Evolutionary conservation across 2,888 invertebrate genomes (phyloP), one percentile per base, ranked within the genome.

Genomic region (Romanomermis culicivorax): DNA sequence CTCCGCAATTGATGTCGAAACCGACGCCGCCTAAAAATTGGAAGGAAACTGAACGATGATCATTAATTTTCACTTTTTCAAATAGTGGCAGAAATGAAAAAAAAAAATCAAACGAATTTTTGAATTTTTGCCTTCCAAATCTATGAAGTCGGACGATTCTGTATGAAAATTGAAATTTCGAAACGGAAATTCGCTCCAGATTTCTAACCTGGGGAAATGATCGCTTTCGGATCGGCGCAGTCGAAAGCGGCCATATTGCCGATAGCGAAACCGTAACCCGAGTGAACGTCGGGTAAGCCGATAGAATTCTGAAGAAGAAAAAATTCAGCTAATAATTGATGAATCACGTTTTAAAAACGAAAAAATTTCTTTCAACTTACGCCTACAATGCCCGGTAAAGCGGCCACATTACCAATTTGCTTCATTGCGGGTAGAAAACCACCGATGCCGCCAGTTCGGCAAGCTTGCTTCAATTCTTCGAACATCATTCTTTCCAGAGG

Each of bases 181-280:
- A n/a, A n/a, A n/a, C n/a, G n/a, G n/a, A n/a, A n/a, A n/a, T n/a
- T n/a, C n/a, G n/a, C n/a, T n/a, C n/a, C n/a, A n/a, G n/a, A n/a
- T n/a, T n/a, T n/a, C 47, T 26, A 54, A 64, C 67, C 89, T 23
- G 97, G 97, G 3, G 89, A 89, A 2, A 91, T 91, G 59, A 97
- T 84, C 3, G 95, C 83, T 59, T 80, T 76, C 0, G 88, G 87
- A 74, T 97, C 79, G 62, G 80, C 76, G 74, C 86, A 81, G 72
- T 97, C 95, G 74, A 99, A 99, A 2, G 97, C 97, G 58, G 97
- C 97, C 86, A 97, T 93, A 71, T 99, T 97, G 53, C 93, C 91
- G 69, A 97, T 99, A 17, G 97, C 95, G 78, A 99, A 97, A 53
- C 97, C 97, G 75, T 99, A 99, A 20, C 97, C 97, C 2, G 93